These are phyloP conservation scores for Saguinus imperator DNA, from an alignment of 2,113 vertebrate genomes.

Conservation along the genomic window DNA sequence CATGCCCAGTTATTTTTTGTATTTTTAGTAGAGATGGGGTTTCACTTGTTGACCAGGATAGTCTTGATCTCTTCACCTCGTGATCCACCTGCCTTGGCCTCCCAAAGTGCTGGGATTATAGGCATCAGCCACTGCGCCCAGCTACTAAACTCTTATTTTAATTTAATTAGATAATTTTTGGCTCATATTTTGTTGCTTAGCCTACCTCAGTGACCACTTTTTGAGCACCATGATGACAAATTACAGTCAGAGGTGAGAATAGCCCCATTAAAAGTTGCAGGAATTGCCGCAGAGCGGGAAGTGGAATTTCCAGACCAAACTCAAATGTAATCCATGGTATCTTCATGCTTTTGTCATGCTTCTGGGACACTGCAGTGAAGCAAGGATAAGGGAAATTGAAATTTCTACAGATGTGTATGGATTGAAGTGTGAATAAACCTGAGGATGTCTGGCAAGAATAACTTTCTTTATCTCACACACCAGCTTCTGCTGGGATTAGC, in stretches of 20 bases:
- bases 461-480: constrained; percentile 42
- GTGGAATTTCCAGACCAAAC: not conserved
- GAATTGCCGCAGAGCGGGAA: not conserved
- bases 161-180: not conserved
- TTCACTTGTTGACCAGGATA: no score
- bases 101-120: no score
- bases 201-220: not conserved
- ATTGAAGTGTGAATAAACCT: not conserved
- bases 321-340: not conserved
- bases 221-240: not conserved
- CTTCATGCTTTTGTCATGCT: not conserved
- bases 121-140: no score
- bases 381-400: constrained; percentile 1
- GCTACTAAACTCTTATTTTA: constrained; percentile 17
- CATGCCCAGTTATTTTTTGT: no score
- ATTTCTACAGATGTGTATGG: not conserved
- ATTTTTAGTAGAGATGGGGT: no score
- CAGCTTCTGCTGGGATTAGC: not conserved
- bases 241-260: not conserved
- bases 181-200: not conserved
- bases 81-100: no score
- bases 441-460: not conserved
- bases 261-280: not conserved
- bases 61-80: no score
- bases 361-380: not conserved